phyloP scores from a whole-genome alignment of 2,888 invertebrate genomes.

The Bibio marci region DNA sequence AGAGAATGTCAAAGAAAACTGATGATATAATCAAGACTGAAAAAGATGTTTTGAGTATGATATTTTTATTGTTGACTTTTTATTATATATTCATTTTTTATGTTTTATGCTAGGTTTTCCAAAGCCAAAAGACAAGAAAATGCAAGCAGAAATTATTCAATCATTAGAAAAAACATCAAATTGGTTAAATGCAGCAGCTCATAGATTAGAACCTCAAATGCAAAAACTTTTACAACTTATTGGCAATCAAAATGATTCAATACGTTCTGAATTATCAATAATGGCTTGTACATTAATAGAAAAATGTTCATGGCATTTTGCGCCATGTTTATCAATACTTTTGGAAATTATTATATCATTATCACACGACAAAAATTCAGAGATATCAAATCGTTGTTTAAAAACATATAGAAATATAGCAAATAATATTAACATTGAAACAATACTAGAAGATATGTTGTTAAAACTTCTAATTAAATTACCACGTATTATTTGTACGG shows the following conservation, averaged over 20 bases:
- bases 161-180: constrained; percentile 15
- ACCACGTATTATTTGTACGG: constrained; percentile 46
- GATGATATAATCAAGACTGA: too few relatives aligned
- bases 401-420: constrained; percentile 26
- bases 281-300: constrained; percentile 37
- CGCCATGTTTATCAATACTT: constrained; percentile 37
- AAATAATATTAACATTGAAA: constrained; percentile 14
- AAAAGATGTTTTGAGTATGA: too few relatives aligned
- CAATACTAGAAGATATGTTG: constrained; percentile 37
- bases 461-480: constrained; percentile 38
- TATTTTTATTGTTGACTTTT: too few relatives aligned
- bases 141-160: constrained; percentile 13
- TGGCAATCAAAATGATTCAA: constrained; percentile 40
- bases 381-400: constrained; percentile 32
- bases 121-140: neutral
- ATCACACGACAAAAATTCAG: constrained; percentile 42
- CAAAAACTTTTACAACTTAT: constrained; percentile 34
- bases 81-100: too few relatives aligned
- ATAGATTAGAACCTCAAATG: constrained; percentile 18
- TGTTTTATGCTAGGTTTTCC: constrained; percentile 9
- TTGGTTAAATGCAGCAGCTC: constrained; percentile 29
- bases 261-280: constrained; percentile 43
- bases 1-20: too few relatives aligned
- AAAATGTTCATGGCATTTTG: constrained; percentile 46
- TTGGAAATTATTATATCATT: constrained; percentile 51